These are phyloP conservation scores for Solenopsis invicta DNA, from an alignment of 1,140 invertebrate genomes.

Conservation along the genomic window DNA sequence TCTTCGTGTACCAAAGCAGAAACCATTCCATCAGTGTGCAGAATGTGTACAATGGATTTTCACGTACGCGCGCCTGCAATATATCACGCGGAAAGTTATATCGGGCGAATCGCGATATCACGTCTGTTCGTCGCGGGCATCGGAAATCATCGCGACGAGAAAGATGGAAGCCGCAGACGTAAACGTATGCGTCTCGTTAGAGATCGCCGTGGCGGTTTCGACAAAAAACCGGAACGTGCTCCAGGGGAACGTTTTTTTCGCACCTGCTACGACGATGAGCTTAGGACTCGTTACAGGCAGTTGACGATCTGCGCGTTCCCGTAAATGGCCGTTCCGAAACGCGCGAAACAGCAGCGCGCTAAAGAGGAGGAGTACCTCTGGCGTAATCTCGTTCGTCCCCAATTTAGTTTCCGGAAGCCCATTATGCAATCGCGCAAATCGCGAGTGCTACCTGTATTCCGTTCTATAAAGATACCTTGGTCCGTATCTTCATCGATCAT, in stretches of 20 bases:
- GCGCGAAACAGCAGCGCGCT: neutral
- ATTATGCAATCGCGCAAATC: slow-evolving; percentile 48
- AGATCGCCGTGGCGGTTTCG: too few species aligned
- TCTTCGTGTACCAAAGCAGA: neutral
- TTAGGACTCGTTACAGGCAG: slow-evolving; percentile 42
- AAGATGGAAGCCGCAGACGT: neutral
- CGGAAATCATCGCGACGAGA: neutral
- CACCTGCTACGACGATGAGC: slow-evolving; percentile 25
- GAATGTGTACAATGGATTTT: neutral
- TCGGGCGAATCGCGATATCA: slow-evolving; percentile 1
- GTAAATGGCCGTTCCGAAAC: slow-evolving; percentile 4
- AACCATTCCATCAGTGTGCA: slow-evolving; percentile 1
- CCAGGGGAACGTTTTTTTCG: slow-evolving; percentile 4
- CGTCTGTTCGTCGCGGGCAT: neutral
- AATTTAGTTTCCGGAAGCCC: slow-evolving; percentile 8
- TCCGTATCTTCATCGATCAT: slow-evolving; percentile 55
- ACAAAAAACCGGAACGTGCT: slow-evolving; percentile 54
- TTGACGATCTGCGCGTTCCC: slow-evolving; percentile 36
- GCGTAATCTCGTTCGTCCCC: neutral
- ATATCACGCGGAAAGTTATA: neutral
- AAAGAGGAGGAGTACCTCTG: neutral
- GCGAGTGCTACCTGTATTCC: slow-evolving; percentile 32
- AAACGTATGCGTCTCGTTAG: neutral
- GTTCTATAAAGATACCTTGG: slow-evolving; percentile 51
- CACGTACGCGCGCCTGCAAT: neutral